Evolutionary conservation across 2,797 vertebrate species (phyloP).

Genomic region (Erethizon dorsatum): DNA sequence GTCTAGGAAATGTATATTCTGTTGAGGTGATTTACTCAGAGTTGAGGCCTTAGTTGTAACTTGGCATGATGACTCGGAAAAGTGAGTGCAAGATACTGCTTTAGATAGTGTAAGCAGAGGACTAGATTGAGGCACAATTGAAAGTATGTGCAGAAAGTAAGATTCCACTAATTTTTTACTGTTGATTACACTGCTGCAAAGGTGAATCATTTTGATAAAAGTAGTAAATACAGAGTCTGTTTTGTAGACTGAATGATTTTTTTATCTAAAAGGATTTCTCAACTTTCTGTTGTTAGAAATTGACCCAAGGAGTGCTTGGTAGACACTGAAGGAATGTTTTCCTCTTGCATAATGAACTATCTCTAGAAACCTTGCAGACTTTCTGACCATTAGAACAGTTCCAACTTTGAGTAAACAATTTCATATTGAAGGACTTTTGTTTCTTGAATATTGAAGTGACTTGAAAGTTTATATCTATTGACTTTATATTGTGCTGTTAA

Average conservation of each 20-base stretch:
- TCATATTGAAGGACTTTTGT: conserved; percentile 24
- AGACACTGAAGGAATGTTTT: conserved; percentile 40
- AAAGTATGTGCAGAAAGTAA: conserved; percentile 28
- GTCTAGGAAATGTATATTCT: conserved; percentile 55
- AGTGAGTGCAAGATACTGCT: conserved; percentile 56
- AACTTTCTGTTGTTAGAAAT: conserved; percentile 35
- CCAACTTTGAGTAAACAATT: conserved; percentile 22
- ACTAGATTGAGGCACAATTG: conserved; percentile 39
- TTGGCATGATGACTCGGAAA: conserved; percentile 76
- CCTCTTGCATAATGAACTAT: conserved; percentile 30
- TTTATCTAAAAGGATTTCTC: conserved; percentile 69
- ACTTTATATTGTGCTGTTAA: conserved; percentile 32
- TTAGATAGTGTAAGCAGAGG: conserved; percentile 57
- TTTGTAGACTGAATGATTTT: conserved; percentile 46
- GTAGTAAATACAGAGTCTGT: not conserved
- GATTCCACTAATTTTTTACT: conserved; percentile 46
- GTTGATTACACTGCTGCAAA: conserved; percentile 29
- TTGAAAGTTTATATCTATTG: not conserved
- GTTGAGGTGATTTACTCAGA: conserved; percentile 57
- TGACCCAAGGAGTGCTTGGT: conserved; percentile 32
- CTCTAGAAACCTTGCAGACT: conserved; percentile 10
- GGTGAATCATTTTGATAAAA: conserved; percentile 59
- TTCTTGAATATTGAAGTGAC: conserved; percentile 60
- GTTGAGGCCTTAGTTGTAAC: conserved; percentile 63
- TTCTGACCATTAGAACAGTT: not conserved